Conservation (phyloP, 2,113 vertebrate species). For the Ptyas mucosa region DNA sequence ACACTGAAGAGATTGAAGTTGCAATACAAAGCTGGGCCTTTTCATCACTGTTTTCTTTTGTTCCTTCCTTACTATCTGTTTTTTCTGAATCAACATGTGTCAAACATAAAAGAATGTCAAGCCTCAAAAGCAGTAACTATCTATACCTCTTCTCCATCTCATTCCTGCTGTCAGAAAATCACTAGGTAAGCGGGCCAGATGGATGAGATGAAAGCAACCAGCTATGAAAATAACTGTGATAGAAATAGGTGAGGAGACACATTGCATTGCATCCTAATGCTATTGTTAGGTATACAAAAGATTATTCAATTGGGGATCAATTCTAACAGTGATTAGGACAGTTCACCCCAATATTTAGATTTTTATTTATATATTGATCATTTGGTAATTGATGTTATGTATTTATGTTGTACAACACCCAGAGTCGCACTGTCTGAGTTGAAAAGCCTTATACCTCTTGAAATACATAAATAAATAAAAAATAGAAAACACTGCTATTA, state of each 20-base stretch:
- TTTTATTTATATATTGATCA: background rate
- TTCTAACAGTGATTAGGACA: background rate
- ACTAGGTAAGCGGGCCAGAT: background rate
- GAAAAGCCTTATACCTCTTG: background rate
- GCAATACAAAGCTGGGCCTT: constrained; percentile 19
- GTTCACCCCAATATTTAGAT: background rate
- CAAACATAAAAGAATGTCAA: constrained; percentile 31
- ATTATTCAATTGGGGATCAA: background rate
- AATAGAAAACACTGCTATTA: background rate
- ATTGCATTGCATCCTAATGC: background rate
- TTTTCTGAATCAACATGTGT: constrained; percentile 26
- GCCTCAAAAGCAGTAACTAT: background rate
- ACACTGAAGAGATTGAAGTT: constrained; percentile 54
- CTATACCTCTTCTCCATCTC: background rate
- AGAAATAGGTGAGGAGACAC: background rate
- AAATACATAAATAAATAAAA: background rate
- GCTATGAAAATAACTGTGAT: background rate
- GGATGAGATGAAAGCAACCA: background rate
- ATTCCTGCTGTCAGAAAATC: background rate
- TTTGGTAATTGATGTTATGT: background rate
- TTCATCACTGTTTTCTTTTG: constrained; percentile 26
- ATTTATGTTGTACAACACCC: background rate
- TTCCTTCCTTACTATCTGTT: constrained; percentile 8
- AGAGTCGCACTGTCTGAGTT: background rate
- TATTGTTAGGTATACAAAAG: background rate